Evolutionary conservation across 1,140 invertebrate genomes (phyloP).

Genomic region (Bombus pascuorum): DNA sequence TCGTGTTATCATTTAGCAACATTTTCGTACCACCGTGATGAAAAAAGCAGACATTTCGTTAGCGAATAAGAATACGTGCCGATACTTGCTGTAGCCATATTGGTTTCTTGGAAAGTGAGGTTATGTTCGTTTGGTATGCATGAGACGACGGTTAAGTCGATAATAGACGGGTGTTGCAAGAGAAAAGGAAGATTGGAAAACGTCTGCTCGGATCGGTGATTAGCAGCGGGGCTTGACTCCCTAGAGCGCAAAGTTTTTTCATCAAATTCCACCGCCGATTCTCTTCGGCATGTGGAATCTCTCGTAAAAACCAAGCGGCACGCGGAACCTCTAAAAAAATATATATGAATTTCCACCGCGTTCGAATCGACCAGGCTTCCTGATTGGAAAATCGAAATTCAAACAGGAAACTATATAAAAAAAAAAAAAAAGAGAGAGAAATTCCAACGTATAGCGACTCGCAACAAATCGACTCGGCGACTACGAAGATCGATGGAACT

Average conservation of each 20-base stretch:
- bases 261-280: background rate
- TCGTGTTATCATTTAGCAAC: too few species aligned
- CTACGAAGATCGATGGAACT: too few species aligned
- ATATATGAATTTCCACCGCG: background rate
- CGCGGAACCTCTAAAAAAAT: background rate
- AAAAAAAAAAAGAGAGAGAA: too few species aligned
- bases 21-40: too few species aligned
- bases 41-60: background rate
- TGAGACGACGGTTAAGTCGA: background rate
- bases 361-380: too few species aligned
- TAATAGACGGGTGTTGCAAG: background rate
- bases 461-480: too few species aligned
- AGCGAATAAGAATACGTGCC: too few species aligned
- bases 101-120: background rate
- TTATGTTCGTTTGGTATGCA: background rate
- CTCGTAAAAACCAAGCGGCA: background rate
- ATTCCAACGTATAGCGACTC: too few species aligned
- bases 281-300: background rate
- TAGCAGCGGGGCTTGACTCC: background rate
- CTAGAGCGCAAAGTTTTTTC: background rate
- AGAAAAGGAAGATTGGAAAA: background rate
- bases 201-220: background rate
- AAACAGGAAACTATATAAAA: too few species aligned
- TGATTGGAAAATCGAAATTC: background rate
- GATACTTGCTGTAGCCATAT: too few species aligned